These are phyloP conservation scores for Palloptera scutellata DNA, from an alignment of 2,888 invertebrate species.

Conservation along the genomic window DNA sequence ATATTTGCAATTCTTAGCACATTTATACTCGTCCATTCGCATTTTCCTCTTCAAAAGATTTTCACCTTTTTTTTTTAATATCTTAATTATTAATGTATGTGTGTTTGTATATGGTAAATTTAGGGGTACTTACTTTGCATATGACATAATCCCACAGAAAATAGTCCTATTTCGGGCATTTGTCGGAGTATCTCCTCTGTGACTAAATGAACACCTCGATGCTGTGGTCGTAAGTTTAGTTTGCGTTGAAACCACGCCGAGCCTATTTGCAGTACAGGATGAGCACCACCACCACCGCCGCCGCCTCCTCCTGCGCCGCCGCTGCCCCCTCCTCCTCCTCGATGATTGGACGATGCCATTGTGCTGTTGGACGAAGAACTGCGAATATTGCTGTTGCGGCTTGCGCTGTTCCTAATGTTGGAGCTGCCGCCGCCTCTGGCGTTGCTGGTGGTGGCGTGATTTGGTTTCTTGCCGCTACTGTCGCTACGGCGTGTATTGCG, in stretches of 20 bases:
- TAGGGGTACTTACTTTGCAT: conserved; percentile 85
- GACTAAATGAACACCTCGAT: conserved; percentile 95
- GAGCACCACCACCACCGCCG: conserved; percentile 50
- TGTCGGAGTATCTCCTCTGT: conserved; percentile 95
- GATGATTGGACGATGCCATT: conserved; percentile 66
- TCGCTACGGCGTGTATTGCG: conserved; percentile 42
- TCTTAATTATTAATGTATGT: not conserved
- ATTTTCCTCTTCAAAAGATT: too few relatives aligned
- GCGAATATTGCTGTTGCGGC: conserved; percentile 63
- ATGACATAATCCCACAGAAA: conserved; percentile 94
- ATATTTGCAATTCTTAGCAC: not conserved
- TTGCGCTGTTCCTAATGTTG: conserved; percentile 61
- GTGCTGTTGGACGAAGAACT: conserved; percentile 65
- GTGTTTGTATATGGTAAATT: not conserved
- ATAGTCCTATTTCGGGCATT: conserved; percentile 92
- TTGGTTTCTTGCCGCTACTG: conserved; percentile 39
- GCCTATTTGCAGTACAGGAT: conserved; percentile 89
- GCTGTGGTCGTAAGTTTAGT: conserved; percentile 94
- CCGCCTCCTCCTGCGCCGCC: conserved; percentile 41
- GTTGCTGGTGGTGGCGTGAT: conserved; percentile 51
- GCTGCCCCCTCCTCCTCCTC: conserved; percentile 53
- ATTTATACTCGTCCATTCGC: too few relatives aligned
- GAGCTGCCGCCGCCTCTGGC: conserved; percentile 46
- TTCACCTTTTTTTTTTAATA: not conserved
- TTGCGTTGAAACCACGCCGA: conserved; percentile 99